Evolutionary conservation across 2,888 invertebrate species (phyloP), one percentile per base, ranked within the genome.

Genomic region (Cylloceria caligata): DNA sequence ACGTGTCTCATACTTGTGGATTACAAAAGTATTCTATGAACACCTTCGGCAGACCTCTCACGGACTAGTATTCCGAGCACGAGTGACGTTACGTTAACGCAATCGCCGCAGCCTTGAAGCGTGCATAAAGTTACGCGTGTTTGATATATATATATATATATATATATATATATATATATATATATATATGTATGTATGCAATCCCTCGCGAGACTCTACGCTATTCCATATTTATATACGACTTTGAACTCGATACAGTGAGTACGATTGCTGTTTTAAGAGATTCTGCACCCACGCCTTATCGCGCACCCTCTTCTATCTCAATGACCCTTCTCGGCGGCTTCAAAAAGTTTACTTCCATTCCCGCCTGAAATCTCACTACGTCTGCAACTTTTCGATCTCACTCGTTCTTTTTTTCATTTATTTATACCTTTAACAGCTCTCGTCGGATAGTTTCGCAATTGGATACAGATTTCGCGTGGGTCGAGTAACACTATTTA

Each of bases 91-190:
- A 42, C 30, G 42, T 57, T 71, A 71, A 71, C 60, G 73, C 73
- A 45, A 74, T 62, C 57, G 57, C 49, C 57, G 30, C 71, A 71
- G 42, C 75, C 80, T 80, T 80, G 75, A 67, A 65, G 57, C 39
- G 57, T 55, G 80, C 71, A 42, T 60, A 55, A 52, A 62, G 60
- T 73, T 62, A 52, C 62, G 24, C 27, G 42, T 30, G 24, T 39
- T 24, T n/a, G n/a, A n/a, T n/a, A n/a, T n/a, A n/a, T n/a, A n/a
- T n/a, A n/a, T n/a, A n/a, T n/a, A n/a, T n/a, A n/a, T n/a, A n/a
- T n/a, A n/a, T n/a, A n/a, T n/a, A n/a, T n/a, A n/a, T n/a, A n/a
- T n/a, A n/a, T n/a, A n/a, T n/a, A n/a, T n/a, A n/a, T n/a, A n/a
- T n/a, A n/a, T n/a, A n/a, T n/a, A n/a, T 65, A 3, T 69, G 19